phyloP scores from a whole-genome alignment of 92 coral and sea anemone species.

The Porites cylindrica region DNA sequence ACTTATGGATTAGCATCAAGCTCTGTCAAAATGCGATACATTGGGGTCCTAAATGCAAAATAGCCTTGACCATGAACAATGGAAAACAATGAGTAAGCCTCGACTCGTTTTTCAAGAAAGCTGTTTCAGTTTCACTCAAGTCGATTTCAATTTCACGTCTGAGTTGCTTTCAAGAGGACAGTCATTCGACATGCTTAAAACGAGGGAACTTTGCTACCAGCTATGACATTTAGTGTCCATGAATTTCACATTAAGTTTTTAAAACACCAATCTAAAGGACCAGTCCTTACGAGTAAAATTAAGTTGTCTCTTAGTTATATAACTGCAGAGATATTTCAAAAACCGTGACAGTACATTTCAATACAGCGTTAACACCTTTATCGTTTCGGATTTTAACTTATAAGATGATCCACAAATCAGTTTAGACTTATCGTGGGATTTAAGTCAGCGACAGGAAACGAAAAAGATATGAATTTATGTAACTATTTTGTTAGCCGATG shows the following conservation, averaged over 20 bases:
- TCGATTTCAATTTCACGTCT: too few species aligned
- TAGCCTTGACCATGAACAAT: background rate
- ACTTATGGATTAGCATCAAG: background rate
- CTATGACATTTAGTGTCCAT: too few species aligned
- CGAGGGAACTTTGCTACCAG: too few species aligned
- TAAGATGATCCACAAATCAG: constrained; percentile 24
- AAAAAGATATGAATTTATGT: background rate
- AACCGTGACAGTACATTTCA: background rate
- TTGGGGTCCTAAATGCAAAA: background rate
- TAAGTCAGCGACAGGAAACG: constrained; percentile 24
- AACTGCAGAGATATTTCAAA: background rate
- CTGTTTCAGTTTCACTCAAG: background rate
- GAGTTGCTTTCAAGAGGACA: too few species aligned
- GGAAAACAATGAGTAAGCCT: background rate
- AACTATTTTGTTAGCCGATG: background rate
- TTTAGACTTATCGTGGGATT: constrained; percentile 25
- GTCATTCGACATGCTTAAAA: too few species aligned
- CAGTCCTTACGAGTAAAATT: background rate
- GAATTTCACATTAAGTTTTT: too few species aligned
- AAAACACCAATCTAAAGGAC: background rate
- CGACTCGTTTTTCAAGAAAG: background rate
- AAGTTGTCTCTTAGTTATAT: background rate
- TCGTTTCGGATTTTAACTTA: constrained; percentile 11
- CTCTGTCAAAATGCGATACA: background rate
- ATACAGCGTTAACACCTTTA: background rate